Evolutionary conservation across 1,140 invertebrate genomes (phyloP), one percentile per base, ranked within the genome.

Genomic region (Ceratoteleas bidentatus): DNA sequence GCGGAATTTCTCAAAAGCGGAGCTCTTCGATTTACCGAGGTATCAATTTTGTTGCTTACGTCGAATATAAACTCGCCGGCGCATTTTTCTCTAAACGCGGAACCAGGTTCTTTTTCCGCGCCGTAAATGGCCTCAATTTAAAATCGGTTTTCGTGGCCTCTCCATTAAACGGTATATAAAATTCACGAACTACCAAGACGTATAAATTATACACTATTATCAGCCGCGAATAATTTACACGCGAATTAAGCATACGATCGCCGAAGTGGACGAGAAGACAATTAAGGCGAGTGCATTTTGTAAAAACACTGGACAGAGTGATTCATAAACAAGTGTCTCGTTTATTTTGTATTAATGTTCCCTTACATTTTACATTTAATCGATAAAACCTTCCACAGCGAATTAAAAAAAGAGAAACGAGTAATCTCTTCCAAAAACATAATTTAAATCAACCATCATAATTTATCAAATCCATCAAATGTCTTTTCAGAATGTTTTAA

Each of bases 181-280:
- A 81, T 81, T 74, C 56, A 74, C 47, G 69, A 74, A 66, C 57
- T 70, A 8, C 15, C 69, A 64, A 74, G 65, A 69, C 58, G 13
- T 69, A 56, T 74, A 81, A 74, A 81, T 74, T 81, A 75, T 70
- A 81, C 52, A 69, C 78, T 81, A 69, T 80, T 80, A 80, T 80
- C 62, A 68, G 76, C 34, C 15, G 61, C 9, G 66, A 80, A 72
- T 79, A 79, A 79, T 79, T 78, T 78, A 77, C 16, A 65, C 24
- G 45, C 52, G 65, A 79, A 72, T 72, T 79, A 72, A 66, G 49
- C 40, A 65, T 50, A 43, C 33, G 43, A 79, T 54, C 60, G 53
- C 40, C 11, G 14, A 65, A 10, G 64, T 40, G 65, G 43, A 49
- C 33, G 40, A 9, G 65, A 58, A 77, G 56, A 70, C 74, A 64